These are phyloP conservation scores for Ondatra zibethicus DNA, from an alignment of 2,113 vertebrate genomes.

Conservation along the genomic window DNA sequence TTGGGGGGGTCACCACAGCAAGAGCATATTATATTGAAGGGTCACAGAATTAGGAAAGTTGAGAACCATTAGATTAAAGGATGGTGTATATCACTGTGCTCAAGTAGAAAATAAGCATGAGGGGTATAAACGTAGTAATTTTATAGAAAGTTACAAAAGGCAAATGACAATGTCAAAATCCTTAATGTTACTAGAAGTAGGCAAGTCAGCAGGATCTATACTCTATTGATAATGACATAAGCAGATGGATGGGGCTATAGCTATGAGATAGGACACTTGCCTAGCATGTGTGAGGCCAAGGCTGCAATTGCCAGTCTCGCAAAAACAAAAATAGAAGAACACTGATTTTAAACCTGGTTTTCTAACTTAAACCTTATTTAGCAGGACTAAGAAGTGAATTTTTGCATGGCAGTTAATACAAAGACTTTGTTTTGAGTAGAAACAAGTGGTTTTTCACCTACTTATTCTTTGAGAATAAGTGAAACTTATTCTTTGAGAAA, in stretches of 20 bases:
- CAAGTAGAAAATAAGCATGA: neutral
- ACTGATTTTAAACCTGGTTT: neutral
- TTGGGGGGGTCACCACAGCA: neutral
- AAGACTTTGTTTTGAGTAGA: neutral
- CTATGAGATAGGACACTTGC: rapidly evolving
- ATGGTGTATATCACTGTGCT: neutral
- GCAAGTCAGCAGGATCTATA: neutral
- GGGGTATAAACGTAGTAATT: neutral
- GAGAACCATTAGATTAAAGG: neutral
- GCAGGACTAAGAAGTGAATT: neutral
- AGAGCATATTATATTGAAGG: neutral
- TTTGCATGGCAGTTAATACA: neutral
- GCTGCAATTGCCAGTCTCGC: neutral
- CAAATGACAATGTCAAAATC: neutral
- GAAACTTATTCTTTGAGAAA: neutral
- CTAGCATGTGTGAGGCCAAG: neutral
- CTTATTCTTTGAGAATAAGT: neutral
- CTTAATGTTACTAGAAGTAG: neutral
- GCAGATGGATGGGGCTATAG: neutral
- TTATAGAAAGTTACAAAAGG: neutral
- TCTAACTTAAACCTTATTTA: neutral
- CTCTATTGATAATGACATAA: neutral
- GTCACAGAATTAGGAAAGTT: neutral
- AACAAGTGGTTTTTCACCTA: neutral
- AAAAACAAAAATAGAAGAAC: neutral